Percentiles rank a stretch among this genome's conserved stretches.
phyloP scores from a whole-genome alignment of 1,140 invertebrate genomes.

The Probaryconus sp. region DNA sequence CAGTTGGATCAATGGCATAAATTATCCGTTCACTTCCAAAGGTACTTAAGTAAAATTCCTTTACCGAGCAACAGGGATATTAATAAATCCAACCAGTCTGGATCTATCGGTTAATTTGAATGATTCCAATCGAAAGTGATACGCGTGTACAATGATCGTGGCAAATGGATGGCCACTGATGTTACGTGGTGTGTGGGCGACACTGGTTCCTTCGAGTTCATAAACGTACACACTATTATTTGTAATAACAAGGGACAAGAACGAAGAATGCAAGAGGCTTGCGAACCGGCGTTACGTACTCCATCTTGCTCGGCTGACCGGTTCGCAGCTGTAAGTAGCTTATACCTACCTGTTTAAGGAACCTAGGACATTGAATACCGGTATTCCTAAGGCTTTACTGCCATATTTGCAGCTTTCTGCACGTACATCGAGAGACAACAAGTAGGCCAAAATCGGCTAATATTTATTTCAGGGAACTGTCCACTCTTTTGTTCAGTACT shows the following conservation, averaged over 20 bases:
- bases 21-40: too few relatives aligned
- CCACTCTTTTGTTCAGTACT: neutral
- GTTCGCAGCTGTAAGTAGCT: slow-evolving; percentile 55
- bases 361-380: slow-evolving; percentile 55
- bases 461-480: slow-evolving; percentile 26
- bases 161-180: slow-evolving; percentile 17
- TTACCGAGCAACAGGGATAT: too few relatives aligned
- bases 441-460: slow-evolving; percentile 50
- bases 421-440: slow-evolving; percentile 15
- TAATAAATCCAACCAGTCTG: too few relatives aligned
- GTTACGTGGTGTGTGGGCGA: slow-evolving; percentile 39
- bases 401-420: slow-evolving; percentile 56
- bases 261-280: slow-evolving; percentile 11
- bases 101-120: slow-evolving; percentile 15
- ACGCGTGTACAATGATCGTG: neutral
- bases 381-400: slow-evolving; percentile 56
- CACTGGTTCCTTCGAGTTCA: slow-evolving; percentile 39
- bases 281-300: slow-evolving; percentile 10
- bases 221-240: slow-evolving; percentile 50
- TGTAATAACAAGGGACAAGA: slow-evolving; percentile 38
- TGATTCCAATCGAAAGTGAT: slow-evolving; percentile 6
- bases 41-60: too few relatives aligned
- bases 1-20: too few relatives aligned
- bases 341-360: slow-evolving; percentile 56
- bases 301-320: slow-evolving; percentile 42